Base-by-base conservation (phyloP, 2,797 vertebrate species). In the Hydrophis major region DNA sequence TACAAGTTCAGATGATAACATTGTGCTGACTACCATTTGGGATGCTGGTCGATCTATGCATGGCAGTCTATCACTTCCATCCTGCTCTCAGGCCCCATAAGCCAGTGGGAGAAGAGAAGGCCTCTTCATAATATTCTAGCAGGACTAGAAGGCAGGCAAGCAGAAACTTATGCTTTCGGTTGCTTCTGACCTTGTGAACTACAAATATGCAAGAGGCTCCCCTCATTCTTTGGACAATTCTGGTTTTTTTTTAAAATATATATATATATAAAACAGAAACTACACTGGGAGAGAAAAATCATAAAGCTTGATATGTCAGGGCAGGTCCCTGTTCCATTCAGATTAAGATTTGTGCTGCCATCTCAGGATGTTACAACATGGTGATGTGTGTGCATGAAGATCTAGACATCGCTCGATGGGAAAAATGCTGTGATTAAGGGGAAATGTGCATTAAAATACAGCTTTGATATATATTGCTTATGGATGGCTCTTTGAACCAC, bases 321-420 rank as follows among this genome's bases (percentile, higher is more conserved):
- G 98, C 98, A 95, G 97, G 98, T 92, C 97, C 97, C 97, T 97
- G 97, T 93, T 86, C 92, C 89, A 18, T 86, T 93, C 87, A 95
- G 87, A 94, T 93, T 95, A 92, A 96, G 94, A 90, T 94, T 42
- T 83, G 92, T 89, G 94, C 95, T 95, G 90, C 93, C 94, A 95
- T 87, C 94, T 92, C 93, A 90, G 95, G 95, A 91, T 92, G 93
- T 94, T 28, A 12, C 53, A 90, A 89, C 69, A 55, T 86, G 27
- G 6, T 37, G n/a, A 55, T 61, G 88, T 86, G 2, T 87, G 1
- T 87, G 91, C 28, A 47, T 27, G 18, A 22, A 61, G 50, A 86
- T 91, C 87, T 28, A 32, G 61, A 47, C 37, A 42, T 20, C 87
- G 88, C 59, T 27, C 12, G 57, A 47, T 69, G 88, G 16, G 57